A percentile compares a stretch with the other conserved stretches of the same genome.
Conservation (phyloP, 2,888 invertebrate species). For the Ophonus ardosiacus region DNA sequence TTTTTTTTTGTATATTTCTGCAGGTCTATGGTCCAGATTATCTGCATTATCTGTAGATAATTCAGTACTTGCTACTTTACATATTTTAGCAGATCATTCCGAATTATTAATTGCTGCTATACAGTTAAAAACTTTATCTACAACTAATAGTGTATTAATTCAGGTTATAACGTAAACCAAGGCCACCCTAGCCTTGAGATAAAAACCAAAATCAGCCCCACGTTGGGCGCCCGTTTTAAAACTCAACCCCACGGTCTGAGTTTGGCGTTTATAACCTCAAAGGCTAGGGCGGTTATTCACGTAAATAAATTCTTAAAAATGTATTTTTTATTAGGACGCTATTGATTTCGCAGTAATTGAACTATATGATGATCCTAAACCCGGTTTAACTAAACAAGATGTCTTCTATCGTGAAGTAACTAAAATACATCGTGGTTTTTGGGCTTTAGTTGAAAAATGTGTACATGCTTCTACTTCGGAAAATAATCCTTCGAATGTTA, state of each 20-base stretch:
- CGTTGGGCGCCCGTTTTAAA: no score
- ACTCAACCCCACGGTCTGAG: no score
- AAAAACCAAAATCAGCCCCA: no score
- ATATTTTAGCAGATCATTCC: constrained; percentile 73
- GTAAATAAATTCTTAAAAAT: background rate
- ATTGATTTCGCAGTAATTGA: constrained; percentile 78
- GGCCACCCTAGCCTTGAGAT: no score
- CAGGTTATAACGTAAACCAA: no score
- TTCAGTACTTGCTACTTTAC: constrained; percentile 51
- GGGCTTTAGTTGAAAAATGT: constrained; percentile 80
- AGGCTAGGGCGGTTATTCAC: no score
- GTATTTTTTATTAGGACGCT: constrained; percentile 75
- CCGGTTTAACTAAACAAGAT: constrained; percentile 83
- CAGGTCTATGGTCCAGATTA: constrained; percentile 44
- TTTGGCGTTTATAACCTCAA: no score
- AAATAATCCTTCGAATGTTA: constrained; percentile 78
- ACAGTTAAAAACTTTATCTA: constrained; percentile 35
- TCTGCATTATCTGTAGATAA: constrained; percentile 43
- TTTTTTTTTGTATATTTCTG: background rate
- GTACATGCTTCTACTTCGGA: constrained; percentile 80
- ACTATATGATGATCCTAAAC: constrained; percentile 74
- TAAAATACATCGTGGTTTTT: constrained; percentile 82
- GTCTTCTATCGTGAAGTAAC: constrained; percentile 86
- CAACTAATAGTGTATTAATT: constrained; percentile 52
- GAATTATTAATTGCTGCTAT: constrained; percentile 69